These are phyloP conservation scores for Aphis craccivora DNA, from an alignment of 1,140 invertebrate species.

Conservation along the genomic window DNA sequence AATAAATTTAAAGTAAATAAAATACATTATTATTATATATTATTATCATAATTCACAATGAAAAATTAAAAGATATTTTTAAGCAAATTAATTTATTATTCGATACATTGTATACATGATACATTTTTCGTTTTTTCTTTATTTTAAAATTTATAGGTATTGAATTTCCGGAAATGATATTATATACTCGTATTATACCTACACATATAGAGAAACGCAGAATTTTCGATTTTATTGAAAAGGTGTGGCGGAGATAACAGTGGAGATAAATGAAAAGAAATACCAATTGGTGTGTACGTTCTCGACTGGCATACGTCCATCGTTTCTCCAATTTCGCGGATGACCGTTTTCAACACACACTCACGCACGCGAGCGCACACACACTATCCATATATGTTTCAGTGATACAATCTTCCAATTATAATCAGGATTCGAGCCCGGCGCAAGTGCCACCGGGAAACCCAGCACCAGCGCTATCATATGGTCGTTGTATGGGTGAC, in stretches of 20 bases:
- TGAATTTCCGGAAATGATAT: neutral
- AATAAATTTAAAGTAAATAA: neutral
- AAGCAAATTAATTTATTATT: neutral
- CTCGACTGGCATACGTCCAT: constrained; percentile 45
- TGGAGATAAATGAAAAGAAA: constrained; percentile 30
- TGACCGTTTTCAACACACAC: neutral
- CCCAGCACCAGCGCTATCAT: neutral
- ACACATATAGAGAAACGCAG: neutral
- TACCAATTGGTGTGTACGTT: constrained; percentile 21
- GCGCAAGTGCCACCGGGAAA: neutral
- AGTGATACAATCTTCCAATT: constrained; percentile 32
- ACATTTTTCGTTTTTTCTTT: neutral
- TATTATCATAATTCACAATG: too few relatives aligned
- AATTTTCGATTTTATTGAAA: neutral
- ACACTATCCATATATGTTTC: neutral
- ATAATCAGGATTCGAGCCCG: neutral
- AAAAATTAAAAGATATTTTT: too few relatives aligned
- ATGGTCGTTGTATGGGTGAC: neutral
- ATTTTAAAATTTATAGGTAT: neutral
- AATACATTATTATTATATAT: neutral
- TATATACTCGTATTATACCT: neutral
- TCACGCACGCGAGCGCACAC: neutral
- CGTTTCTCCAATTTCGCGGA: constrained; percentile 19
- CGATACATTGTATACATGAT: neutral
- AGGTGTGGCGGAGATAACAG: constrained; percentile 16